Conservation (phyloP, 1,140 invertebrate species). For the Calephelis virginiensis region DNA sequence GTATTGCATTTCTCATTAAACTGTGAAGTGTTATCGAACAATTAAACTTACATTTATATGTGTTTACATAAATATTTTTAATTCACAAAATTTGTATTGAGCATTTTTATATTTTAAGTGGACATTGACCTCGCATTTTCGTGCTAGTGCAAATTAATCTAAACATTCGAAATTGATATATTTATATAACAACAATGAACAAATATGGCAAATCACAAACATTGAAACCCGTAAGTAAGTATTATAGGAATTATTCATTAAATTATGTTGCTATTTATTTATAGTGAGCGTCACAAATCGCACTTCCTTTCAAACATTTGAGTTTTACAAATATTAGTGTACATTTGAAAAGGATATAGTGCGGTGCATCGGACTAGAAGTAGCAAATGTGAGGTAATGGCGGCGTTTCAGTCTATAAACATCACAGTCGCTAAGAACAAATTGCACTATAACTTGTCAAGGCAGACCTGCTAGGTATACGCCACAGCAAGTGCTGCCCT, state of each 20-base stretch:
- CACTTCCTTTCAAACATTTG: conserved; percentile 32
- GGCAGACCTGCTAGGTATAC: conserved; percentile 49
- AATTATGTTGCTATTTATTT: conserved; percentile 15
- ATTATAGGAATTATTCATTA: conserved; percentile 18
- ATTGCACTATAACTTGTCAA: conserved; percentile 75
- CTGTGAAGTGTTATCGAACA: too few species aligned
- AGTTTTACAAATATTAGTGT: conserved; percentile 11
- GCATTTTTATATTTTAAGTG: conserved; percentile 59
- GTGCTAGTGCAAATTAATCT: conserved; percentile 66
- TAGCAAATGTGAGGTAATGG: conserved; percentile 76
- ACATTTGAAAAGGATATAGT: conserved; percentile 31
- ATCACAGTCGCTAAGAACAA: conserved; percentile 77
- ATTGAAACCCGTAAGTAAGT: conserved; percentile 35
- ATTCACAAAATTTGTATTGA: conserved; percentile 45
- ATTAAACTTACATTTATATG: neutral
- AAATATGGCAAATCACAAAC: conserved; percentile 69
- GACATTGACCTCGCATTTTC: conserved; percentile 46
- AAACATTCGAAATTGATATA: conserved; percentile 51
- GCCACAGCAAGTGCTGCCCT: conserved; percentile 45
- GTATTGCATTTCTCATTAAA: too few species aligned
- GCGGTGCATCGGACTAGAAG: conserved; percentile 68
- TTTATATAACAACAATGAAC: conserved; percentile 66
- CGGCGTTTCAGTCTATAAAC: conserved; percentile 77
- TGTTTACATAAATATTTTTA: conserved; percentile 21
- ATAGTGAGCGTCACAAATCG: conserved; percentile 48